Evolutionary conservation across 2,113 vertebrate genomes (phyloP).

Genomic region (Antigone vipio): DNA sequence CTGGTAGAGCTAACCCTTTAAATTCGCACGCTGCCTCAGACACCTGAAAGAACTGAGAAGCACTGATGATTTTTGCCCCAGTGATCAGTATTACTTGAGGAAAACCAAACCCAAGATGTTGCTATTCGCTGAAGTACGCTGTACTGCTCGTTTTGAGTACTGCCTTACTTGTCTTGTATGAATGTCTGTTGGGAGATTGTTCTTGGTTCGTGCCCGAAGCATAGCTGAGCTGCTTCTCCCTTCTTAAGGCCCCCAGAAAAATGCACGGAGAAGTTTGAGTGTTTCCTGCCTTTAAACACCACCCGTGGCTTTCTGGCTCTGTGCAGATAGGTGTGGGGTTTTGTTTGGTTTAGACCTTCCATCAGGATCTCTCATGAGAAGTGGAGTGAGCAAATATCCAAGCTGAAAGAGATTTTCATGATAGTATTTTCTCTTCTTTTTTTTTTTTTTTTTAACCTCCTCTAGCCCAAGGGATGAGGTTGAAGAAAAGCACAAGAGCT

Average conservation of each 20-base stretch:
- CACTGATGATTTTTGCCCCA: neutral
- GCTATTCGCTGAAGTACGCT: neutral
- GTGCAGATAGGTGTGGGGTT: neutral
- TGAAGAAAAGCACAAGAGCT: conserved; percentile 87
- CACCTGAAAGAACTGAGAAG: neutral
- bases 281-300: neutral
- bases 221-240: neutral
- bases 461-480: conserved; percentile 88
- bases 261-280: neutral
- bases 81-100: neutral
- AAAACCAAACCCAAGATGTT: neutral
- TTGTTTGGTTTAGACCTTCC: neutral
- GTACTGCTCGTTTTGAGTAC: neutral
- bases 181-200: neutral
- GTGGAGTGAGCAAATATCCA: neutral
- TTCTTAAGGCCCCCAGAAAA: neutral
- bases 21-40: neutral
- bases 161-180: neutral
- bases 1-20: neutral
- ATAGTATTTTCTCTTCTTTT: neutral
- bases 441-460: neutral
- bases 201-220: neutral
- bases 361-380: neutral
- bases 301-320: neutral
- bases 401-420: neutral